Evolutionary conservation across 53 echinoderm and acorn worm species (phyloP), one percentile per base, ranked within the genome.

Genomic region (Paracentrotus lividus): DNA sequence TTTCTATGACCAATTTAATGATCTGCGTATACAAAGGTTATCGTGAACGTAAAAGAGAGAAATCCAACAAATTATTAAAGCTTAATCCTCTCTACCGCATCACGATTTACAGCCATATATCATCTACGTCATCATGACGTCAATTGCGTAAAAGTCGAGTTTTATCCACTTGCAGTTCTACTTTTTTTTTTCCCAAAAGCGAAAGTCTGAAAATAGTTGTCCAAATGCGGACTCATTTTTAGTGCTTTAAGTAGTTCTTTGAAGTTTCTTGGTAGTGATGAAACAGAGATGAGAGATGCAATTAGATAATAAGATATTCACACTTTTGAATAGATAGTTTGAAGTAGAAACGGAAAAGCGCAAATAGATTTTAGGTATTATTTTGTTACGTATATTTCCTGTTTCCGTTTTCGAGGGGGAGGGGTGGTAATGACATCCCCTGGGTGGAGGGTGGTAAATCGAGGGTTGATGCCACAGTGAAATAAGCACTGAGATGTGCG

Each of bases 91-190:
- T 72, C 72, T 36, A 40, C 16, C 16, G 72, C 72, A 40, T 40
- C 36, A 18, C 16, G 38, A 14, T 36, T 38, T 72, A 18, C 27
- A 6, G 40, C 36, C 72, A 40, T 38, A 72, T 72, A 72, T 72
- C 72, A 72, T 72, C 36, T 10, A 72, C 72, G 72, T 72, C 72
- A 72, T 72, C 40, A 72, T 72, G 72, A 72, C 72, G 72, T 72
- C 72, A 72, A 72, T 36, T 32, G 72, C 40, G 18, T 40, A 40
- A 40, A 15, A 72, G 40, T 72, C 18, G 72, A 5, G 72, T 72
- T 72, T 72, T 72, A 72, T 38, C 72, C 72, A 72, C 72, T 72
- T 72, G 40, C 5, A 38, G 32, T 72, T 72, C 40, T 72, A 40
- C 21, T 4, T 38, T 38, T 9, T 38, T n/a, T n/a, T n/a, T n/a